Conservation (phyloP, 2,113 vertebrate species). For the Meleagris gallopavo region DNA sequence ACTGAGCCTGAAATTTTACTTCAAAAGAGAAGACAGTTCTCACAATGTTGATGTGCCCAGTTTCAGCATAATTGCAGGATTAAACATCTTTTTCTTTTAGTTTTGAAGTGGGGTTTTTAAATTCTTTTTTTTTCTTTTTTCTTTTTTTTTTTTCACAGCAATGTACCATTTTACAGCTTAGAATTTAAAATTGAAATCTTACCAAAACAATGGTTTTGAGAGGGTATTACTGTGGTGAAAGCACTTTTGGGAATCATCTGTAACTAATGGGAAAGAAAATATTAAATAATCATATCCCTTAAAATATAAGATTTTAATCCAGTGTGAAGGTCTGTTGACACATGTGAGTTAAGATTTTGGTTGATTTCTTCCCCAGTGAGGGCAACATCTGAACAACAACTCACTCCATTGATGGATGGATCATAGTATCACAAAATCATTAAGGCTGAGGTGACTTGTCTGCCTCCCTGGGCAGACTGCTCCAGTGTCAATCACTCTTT, state of each 20-base stretch:
- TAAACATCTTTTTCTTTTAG: not conserved
- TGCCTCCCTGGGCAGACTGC: too few species aligned
- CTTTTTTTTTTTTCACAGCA: not conserved
- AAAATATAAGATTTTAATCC: not conserved
- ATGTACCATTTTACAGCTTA: not conserved
- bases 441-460: too few species aligned
- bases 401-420: too few species aligned
- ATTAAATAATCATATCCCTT: not conserved
- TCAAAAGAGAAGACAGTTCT: not conserved
- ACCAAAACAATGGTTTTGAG: not conserved
- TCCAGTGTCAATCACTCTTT: too few species aligned
- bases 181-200: not conserved
- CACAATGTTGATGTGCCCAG: not conserved
- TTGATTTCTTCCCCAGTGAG: not conserved
- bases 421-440: too few species aligned
- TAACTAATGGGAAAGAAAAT: not conserved
- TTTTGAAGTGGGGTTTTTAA: not conserved
- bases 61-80: not conserved
- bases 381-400: not conserved
- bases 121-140: not conserved
- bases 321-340: not conserved
- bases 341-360: not conserved
- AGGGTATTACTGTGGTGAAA: not conserved
- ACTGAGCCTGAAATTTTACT: not conserved
- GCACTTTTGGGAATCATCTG: not conserved